Conservation (phyloP, 2,797 vertebrate species). For the Melanogrammus aeglefinus region DNA sequence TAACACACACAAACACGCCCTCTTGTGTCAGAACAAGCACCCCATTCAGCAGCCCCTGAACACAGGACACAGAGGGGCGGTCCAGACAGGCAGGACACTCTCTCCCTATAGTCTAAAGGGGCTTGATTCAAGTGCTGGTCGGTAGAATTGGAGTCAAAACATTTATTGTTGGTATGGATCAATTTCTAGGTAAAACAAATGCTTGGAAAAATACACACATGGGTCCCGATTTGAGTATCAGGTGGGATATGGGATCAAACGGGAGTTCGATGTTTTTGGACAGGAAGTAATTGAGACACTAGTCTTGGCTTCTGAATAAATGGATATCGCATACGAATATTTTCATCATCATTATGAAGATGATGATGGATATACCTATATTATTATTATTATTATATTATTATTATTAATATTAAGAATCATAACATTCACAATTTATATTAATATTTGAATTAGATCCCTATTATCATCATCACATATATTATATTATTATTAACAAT, state of each 20-base stretch:
- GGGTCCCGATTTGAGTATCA: background rate
- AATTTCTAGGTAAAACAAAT: background rate
- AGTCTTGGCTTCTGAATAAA: background rate
- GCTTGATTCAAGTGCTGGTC: background rate
- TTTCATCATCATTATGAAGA: background rate
- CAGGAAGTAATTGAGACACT: background rate
- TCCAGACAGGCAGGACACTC: background rate
- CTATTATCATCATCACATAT: too few relatives aligned
- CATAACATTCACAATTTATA: too few relatives aligned
- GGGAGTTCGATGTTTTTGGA: background rate
- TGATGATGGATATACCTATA: background rate
- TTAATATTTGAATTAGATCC: too few relatives aligned
- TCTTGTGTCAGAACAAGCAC: conserved; percentile 62
- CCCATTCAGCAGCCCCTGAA: conserved; percentile 25
- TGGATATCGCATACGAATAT: background rate
- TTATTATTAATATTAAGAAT: background rate
- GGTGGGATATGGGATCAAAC: background rate
- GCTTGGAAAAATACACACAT: background rate
- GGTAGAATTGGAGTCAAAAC: background rate
- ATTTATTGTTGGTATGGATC: background rate
- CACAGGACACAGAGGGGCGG: conserved; percentile 29
- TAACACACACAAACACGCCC: conserved; percentile 67
- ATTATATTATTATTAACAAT: too few relatives aligned
- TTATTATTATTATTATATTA: background rate
- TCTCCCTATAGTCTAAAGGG: background rate